Conservation (phyloP, 2,888 invertebrate species). For the Mycalesis mineus region DNA sequence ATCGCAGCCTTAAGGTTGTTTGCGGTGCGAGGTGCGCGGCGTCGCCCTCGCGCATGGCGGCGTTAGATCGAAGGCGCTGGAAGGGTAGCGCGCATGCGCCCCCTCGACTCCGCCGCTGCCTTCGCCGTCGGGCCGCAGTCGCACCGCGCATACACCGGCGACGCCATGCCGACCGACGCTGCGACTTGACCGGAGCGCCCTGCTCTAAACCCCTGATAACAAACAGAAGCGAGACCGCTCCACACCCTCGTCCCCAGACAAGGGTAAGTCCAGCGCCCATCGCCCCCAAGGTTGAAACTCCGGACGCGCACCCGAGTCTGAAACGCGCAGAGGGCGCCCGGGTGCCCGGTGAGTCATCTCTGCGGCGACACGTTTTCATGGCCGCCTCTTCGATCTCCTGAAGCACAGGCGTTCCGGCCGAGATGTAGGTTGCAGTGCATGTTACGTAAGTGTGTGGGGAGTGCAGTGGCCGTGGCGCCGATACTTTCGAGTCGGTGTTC, state of each 20-base stretch:
- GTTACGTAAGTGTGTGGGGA: slow-evolving; percentile 68
- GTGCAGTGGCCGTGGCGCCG: slow-evolving; percentile 62
- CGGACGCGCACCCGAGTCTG: slow-evolving; percentile 50
- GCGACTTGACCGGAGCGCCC: slow-evolving; percentile 66
- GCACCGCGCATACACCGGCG: slow-evolving; percentile 63
- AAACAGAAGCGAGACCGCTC: slow-evolving; percentile 47
- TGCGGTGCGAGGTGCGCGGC: slow-evolving; percentile 64
- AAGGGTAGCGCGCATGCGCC: slow-evolving; percentile 54
- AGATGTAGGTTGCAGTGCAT: slow-evolving; percentile 62
- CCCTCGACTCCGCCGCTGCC: slow-evolving; percentile 47
- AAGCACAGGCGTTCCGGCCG: slow-evolving; percentile 43
- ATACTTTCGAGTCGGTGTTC: slow-evolving; percentile 62
- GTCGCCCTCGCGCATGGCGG: slow-evolving; percentile 53
- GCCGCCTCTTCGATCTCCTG: slow-evolving; percentile 67
- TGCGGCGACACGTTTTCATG: slow-evolving; percentile 71
- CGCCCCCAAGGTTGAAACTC: slow-evolving; percentile 52
- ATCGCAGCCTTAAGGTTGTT: slow-evolving; percentile 50
- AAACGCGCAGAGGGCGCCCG: slow-evolving; percentile 52
- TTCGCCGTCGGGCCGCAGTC: slow-evolving; percentile 63
- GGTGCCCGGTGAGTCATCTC: slow-evolving; percentile 71
- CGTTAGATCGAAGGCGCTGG: slow-evolving; percentile 69
- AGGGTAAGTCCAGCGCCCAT: slow-evolving; percentile 60
- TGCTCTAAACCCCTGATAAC: slow-evolving; percentile 57
- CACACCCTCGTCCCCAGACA: slow-evolving; percentile 47
- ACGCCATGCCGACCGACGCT: slow-evolving; percentile 67